phyloP scores from a whole-genome alignment of 2,888 invertebrate genomes.

The Callosobruchus maculatus region DNA sequence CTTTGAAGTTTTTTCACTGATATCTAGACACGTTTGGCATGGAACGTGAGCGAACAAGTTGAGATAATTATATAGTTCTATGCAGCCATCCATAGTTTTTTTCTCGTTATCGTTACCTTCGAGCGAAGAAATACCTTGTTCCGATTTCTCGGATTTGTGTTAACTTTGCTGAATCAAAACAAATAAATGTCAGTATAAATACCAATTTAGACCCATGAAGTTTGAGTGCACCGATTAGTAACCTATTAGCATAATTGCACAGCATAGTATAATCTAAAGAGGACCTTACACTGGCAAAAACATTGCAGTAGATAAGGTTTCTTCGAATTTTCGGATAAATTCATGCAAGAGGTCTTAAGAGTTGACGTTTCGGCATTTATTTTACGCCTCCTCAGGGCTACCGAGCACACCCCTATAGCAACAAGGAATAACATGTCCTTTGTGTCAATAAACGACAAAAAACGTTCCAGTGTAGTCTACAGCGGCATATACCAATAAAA shows the following conservation, averaged over 20 bases:
- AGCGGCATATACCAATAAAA: no score
- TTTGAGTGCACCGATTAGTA: background rate
- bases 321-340: no score
- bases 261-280: background rate
- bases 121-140: background rate
- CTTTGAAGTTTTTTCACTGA: background rate
- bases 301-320: no score
- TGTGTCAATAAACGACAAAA: no score
- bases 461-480: no score
- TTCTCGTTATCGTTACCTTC: background rate
- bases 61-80: background rate
- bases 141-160: background rate
- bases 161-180: background rate
- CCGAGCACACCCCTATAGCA: no score
- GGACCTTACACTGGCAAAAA: no score
- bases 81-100: background rate
- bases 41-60: background rate
- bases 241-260: background rate
- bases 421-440: no score
- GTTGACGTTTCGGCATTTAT: no score
- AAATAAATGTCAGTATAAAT: background rate
- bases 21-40: background rate
- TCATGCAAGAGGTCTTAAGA: no score
- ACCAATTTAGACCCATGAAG: background rate
- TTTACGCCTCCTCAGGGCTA: no score